Evolutionary conservation across 2,888 invertebrate species (phyloP).

Genomic region (Carcina quercana): DNA sequence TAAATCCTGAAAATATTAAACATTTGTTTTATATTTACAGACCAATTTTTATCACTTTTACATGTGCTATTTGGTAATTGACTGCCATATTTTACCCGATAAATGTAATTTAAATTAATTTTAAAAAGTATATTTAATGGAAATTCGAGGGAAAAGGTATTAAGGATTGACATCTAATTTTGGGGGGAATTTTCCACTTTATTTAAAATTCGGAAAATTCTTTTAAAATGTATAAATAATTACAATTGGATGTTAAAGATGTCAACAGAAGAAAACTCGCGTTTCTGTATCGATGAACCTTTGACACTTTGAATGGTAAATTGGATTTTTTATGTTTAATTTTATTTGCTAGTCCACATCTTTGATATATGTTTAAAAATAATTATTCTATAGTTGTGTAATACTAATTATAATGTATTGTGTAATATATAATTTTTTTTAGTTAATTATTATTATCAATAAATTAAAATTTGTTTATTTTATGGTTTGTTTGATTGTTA

Average conservation of each 20-base stretch:
- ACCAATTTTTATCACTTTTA: slow-evolving; percentile 70
- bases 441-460: slow-evolving; percentile 70
- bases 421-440: slow-evolving; percentile 72
- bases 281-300: not conserved
- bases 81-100: slow-evolving; percentile 66
- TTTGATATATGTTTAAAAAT: slow-evolving; percentile 66
- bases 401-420: slow-evolving; percentile 73
- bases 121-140: slow-evolving; percentile 14
- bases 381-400: slow-evolving; percentile 71
- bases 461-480: slow-evolving; percentile 75
- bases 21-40: slow-evolving; percentile 56
- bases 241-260: not conserved
- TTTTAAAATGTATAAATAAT: not conserved
- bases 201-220: not conserved
- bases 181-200: not conserved
- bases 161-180: not conserved
- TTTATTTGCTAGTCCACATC: slow-evolving; percentile 72
- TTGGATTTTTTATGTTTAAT: slow-evolving; percentile 54
- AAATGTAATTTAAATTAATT: slow-evolving; percentile 36
- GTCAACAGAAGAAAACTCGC: not conserved
- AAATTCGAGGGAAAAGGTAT: not conserved
- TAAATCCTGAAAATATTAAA: too few relatives aligned
- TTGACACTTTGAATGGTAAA: slow-evolving; percentile 12
- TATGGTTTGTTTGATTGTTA: slow-evolving; percentile 35
- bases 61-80: slow-evolving; percentile 54